Base-by-base conservation (phyloP, 2,113 vertebrate species). In the Sardina pilchardus region DNA sequence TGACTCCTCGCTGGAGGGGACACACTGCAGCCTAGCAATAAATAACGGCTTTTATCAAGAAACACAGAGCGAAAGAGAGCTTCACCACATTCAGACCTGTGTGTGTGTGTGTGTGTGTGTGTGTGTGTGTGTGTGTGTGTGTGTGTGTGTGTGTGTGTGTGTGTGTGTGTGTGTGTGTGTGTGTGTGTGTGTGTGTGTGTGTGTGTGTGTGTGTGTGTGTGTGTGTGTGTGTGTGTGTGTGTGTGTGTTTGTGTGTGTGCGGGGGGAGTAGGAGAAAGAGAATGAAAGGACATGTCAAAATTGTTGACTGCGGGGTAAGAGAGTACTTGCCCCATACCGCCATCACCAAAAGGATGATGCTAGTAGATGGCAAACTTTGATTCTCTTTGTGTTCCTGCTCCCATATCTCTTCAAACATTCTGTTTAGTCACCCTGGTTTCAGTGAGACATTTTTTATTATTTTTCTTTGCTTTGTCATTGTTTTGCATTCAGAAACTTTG, bases 31-130 rank as follows among this genome's bases (percentile, higher is more conserved):
- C 8, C 4, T 39, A n/a, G 43, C 56, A 14, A 43, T 48, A 47
- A 83, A 75, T 82, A 81, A 81, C 44, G 34, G 47, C 48, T 71
- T 84, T 84, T 84, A 84, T 84, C 59, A 71, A 71, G 59, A 26
- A 43, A 84, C 83, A 84, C 83, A 84, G 56, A 43, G 56, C 21
- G 82, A 83, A 43, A 16, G 21, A 36, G 47, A 56, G 30, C 39
- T 71, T 71, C 26, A 71, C 63, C 10, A 34, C 34, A 71, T 30
- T 71, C 63, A 71, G 63, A 71, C 63, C 63, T 71, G n/a, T 16
- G 56, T 63, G 5, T 63, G 8, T 63, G 21, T n/a, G 56, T 63
- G 1, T 71, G 26, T 34, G 63, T 71, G 10, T 53, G 50, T 12
- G 1, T 47, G 45, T 47, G 45, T 47, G 45, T 47, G 45, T 47